Conservation (phyloP, 2,888 invertebrate species). For the Rhagonycha lutea region DNA sequence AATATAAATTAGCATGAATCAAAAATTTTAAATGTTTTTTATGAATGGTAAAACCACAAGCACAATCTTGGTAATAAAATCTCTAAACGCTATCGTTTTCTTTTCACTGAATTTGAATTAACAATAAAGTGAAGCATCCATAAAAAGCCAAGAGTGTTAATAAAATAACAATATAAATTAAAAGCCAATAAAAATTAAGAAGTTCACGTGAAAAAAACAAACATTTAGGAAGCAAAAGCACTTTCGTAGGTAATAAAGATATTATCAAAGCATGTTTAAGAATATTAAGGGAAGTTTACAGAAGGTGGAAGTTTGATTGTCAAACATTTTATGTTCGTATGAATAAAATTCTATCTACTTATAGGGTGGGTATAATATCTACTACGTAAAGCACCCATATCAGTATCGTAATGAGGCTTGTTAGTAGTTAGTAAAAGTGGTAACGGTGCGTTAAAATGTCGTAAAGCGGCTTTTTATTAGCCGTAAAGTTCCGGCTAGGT, state of each 20-base stretch:
- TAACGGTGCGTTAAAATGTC: conserved; percentile 55
- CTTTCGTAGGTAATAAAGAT: not conserved
- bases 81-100: not conserved
- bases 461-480: conserved; percentile 56
- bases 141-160: not conserved
- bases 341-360: conserved; percentile 30
- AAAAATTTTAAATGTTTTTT: not conserved
- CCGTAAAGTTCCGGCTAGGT: conserved; percentile 51
- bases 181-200: not conserved
- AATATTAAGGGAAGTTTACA: conserved; percentile 15
- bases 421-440: conserved; percentile 56
- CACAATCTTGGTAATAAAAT: not conserved
- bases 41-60: not conserved
- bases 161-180: not conserved
- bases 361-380: conserved; percentile 43
- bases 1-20: no score
- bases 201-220: not conserved
- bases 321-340: conserved; percentile 31
- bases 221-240: not conserved
- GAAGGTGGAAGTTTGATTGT: conserved; percentile 15
- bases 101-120: not conserved
- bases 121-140: not conserved
- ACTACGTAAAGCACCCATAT: conserved; percentile 49
- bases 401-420: conserved; percentile 55
- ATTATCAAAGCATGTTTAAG: conserved; percentile 14